Base-by-base conservation (phyloP, 37 sponge, comb jelly and placozoan genomes). In the Amphimedon queenslandica region DNA sequence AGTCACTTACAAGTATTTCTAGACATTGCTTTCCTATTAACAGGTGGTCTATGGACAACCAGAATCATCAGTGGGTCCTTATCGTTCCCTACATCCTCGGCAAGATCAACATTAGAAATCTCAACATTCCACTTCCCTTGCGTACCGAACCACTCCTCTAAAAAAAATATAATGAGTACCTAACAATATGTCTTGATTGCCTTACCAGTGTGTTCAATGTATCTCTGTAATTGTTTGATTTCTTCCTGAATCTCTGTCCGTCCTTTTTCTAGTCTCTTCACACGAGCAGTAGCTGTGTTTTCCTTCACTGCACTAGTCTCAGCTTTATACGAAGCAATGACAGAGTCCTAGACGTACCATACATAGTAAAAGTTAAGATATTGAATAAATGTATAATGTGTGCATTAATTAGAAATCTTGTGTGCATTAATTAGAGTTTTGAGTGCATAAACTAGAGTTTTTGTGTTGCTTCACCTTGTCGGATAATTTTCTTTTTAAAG, bases 101-200 rank as follows among this genome's bases (percentile, higher is more conserved):
- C 27, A 11, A 88, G 55, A 27, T 88, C 83, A 1, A 83, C 84
- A n/a, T 75, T 35, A 37, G 53, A 42, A 21, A 89, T 63, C 24
- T 74, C 72, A 0, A 89, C 73, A 0, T 25, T 71, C 90, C 90
- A 89, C 56, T 83, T 43, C 1, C 90, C 90, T 8, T 80, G 58
- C 4, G 84, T 73, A 30, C 67, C 80, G 75, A 79, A 89, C 84
- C 84, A 89, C 42, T 89, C 80, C 61, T 79, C 84, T 60, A n/a
- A 11, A 60, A 60, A n/a, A n/a, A 60, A 60, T 25, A 60, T 60
- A 60, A 6, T n/a, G n/a, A n/a, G n/a, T n/a, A n/a, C n/a, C n/a
- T n/a, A n/a, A n/a, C n/a, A n/a, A n/a, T n/a, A n/a, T n/a, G n/a
- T n/a, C n/a, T n/a, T n/a, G n/a, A n/a, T n/a, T 25, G 5, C 28